Evolutionary conservation across 1,140 invertebrate genomes (phyloP), one percentile per base, ranked within the genome.

Genomic region (Orius insidiosus): DNA sequence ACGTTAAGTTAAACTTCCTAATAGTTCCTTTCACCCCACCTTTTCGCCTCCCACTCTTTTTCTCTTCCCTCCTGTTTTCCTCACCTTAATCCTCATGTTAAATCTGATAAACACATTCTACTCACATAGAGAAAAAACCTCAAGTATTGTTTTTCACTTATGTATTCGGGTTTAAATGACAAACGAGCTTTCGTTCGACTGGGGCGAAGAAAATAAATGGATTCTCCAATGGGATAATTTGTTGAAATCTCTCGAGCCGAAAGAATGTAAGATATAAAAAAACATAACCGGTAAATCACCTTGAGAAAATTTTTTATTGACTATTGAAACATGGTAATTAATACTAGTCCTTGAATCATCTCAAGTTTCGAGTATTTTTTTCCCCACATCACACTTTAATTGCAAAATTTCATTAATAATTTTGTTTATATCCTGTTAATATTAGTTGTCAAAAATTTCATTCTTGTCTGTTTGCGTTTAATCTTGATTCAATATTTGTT

Each of bases 181-280:
- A 2, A 18, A 15, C 37, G 15, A 14, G 11, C 19, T 39, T 11
- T 18, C 40, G 32, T 44, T 44, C 31, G 42, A 44, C 42, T 44
- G 42, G 42, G 42, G 42, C 24, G 30, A 30, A 9, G 42, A 44
- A 16, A 32, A 14, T 33, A 32, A 44, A 11, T 44, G 42, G 42
- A 44, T 44, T 33, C 42, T 44, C 8, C 24, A 33, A 32, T 44
- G 42, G 42, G 42, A 44, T 15, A 13, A 14, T 9, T 9, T 44
- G n/a, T 32, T 44, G 1, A 32, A 32, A 14, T 33, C 34, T 8
- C 11, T 33, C 10, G 14, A 44, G 13, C 4, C 6, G 1, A 13
- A 10, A 8, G 19, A 39, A 10, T 15, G 37, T 39, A 18, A 39
- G 37, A 40, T 7, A 40, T 40, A 15, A 40, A 5, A 40, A 15